A percentile compares a stretch with the other conserved stretches of the same genome.
Conservation (phyloP, 2,888 invertebrate genomes). For the Brenthis ino region DNA sequence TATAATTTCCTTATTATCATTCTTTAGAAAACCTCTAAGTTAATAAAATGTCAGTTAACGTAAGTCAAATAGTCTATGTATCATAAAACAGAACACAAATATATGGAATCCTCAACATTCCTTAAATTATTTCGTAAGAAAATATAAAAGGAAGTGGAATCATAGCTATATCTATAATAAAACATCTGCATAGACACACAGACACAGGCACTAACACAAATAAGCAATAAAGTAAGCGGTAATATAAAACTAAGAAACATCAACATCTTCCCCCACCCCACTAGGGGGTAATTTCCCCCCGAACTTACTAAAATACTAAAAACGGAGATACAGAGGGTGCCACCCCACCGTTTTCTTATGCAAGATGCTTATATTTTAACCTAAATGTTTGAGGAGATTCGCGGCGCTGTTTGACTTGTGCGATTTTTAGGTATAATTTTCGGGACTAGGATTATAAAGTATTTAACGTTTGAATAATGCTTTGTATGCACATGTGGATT, state of each 20-base stretch:
- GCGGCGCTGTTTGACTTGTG: conserved; percentile 47
- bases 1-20: no score
- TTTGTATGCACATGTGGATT: neutral
- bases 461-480: neutral
- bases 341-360: conserved; percentile 78
- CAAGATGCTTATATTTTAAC: conserved; percentile 82
- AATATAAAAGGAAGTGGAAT: conserved; percentile 44
- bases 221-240: conserved; percentile 81
- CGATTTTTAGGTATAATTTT: conserved; percentile 42
- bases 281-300: conserved; percentile 73
- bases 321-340: conserved; percentile 77
- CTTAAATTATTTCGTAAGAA: conserved; percentile 7
- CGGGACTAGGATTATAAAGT: conserved; percentile 13
- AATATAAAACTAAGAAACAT: conserved; percentile 83
- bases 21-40: no score
- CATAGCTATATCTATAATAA: conserved; percentile 45
- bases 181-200: conserved; percentile 73
- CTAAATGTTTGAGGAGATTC: conserved; percentile 69
- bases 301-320: conserved; percentile 83
- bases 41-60: no score
- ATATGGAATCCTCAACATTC: no score
- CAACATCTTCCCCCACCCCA: conserved; percentile 73
- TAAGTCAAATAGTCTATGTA: no score
- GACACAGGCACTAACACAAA: conserved; percentile 73
- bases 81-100: no score